Base-by-base conservation (phyloP, 2,797 vertebrate species). In the Philypnodon macrostomus region DNA sequence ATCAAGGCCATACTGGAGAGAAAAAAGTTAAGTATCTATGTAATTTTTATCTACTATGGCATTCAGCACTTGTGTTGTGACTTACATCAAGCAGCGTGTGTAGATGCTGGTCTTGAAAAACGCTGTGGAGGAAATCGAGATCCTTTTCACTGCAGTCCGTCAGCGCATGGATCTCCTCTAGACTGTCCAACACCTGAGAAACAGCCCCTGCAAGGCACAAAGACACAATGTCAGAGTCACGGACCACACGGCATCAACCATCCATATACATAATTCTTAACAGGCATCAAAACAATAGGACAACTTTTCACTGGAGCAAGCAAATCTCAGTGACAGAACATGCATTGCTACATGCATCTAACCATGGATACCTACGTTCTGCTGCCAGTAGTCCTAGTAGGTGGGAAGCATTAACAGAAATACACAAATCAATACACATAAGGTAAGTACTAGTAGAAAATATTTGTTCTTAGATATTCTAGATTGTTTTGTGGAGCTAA, bases 51-150 rank as follows among this genome's bases (percentile, higher is more conserved):
- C n/a, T n/a, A n/a, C n/a, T n/a, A n/a, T n/a, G n/a, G n/a, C n/a
- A n/a, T n/a, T n/a, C n/a, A n/a, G n/a, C n/a, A n/a, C n/a, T n/a
- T n/a, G n/a, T n/a, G n/a, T n/a, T 17, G 6, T 54, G 23, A 60
- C 71, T 79, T 86, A 98, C 96, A 58, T 98, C 96, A 59, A 98
- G 91, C 70, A 98, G 88, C 0, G 95, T 98, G 88, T 98, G 96
- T 53, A 98, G 93, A 89, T 98, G 95, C 73, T 97, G 95, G 88
- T 98, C 96, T 81, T 98, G 95, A 89, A 98, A 98, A 88, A 98
- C 96, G 58, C 95, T 97, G 90, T 98, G 96, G 55, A 98, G 93
- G 86, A 98, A 98, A 82, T 98, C 96, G 72, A 98, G 89, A 70
- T 87, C 85, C 58, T 85, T 87, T 32, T 87, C 85, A 15, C 83